phyloP scores from a whole-genome alignment of 2,888 invertebrate genomes.

The Leucophenga montana region DNA sequence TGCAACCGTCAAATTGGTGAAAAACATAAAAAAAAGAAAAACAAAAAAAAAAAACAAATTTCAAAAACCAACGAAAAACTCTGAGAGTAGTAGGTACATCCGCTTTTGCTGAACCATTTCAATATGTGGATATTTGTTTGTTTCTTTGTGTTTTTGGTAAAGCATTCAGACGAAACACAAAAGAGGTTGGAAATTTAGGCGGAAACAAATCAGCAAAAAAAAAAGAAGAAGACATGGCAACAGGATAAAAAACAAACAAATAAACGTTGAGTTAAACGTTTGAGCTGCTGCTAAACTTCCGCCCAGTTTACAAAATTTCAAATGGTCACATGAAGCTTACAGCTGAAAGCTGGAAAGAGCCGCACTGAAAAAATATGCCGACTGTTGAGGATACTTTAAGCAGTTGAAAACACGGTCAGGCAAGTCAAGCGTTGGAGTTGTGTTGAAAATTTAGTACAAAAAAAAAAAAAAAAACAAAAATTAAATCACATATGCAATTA shows the following conservation, averaged over 20 bases:
- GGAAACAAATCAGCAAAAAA: not conserved
- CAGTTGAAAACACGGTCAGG: no score
- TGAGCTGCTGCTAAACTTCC: slow-evolving; percentile 20
- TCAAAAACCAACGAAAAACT: not conserved
- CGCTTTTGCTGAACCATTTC: not conserved
- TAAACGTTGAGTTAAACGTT: slow-evolving; percentile 5
- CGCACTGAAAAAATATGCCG: no score
- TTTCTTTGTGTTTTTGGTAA: not conserved
- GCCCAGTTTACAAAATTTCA: not conserved
- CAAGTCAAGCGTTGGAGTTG: no score
- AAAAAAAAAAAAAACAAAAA: no score
- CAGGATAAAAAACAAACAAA: no score
- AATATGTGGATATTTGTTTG: not conserved
- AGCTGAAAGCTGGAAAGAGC: not conserved
- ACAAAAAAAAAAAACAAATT: not conserved
- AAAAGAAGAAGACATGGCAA: no score
- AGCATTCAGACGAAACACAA: not conserved
- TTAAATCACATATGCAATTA: no score
- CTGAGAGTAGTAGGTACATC: not conserved
- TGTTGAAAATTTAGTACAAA: no score
- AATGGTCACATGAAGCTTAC: not conserved
- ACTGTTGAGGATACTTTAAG: no score
- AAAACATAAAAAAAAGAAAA: not conserved
- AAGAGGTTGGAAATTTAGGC: not conserved
- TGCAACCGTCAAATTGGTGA: not conserved